Evolutionary conservation across 2,888 invertebrate genomes (phyloP), one percentile per base, ranked within the genome.

Genomic region (Aethes cnicana): DNA sequence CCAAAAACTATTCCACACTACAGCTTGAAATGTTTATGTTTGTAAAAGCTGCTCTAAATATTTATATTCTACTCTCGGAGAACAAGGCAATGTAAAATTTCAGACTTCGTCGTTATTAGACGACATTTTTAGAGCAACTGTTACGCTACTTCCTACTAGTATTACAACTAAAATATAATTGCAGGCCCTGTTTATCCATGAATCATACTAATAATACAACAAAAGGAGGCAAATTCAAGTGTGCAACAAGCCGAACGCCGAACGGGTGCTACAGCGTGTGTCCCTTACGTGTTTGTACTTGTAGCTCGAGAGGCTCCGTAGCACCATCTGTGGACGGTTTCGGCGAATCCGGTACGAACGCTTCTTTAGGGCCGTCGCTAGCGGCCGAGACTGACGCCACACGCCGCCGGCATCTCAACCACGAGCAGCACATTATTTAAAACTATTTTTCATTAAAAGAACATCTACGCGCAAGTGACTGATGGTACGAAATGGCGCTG

Each of bases 361-460:
- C 84, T 59, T 84, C 81, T 53, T 64, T 64, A 11, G 74, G 70
- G 30, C 68, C 63, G 54, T 72, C 68, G 58, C 68, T 61, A 54
- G 73, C 78, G 6, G 76, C 65, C 52, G 80, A 81, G 61, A 83
- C 85, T 52, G 57, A 52, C 37, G 84, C 84, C 58, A 87, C 82
- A 8, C 82, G 78, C 56, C 84, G 73, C 47, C 86, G 77, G 68
- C 84, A 86, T 62, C 82, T 72, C 56, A 87, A 68, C 87, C 88
- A 89, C 64, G 87, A 87, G 71, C 86, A 86, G 70, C 89, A 89
- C 89, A 89, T 89, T 65, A 64, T 64, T 57, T 53, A 52, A 72
- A 65, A 69, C 56, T 63, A 59, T 62, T 49, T 37, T 35, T 12
- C 43, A 50, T 48, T n/a, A 56, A 62, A 56, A 65, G 61, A 67